Evolutionary conservation across 2,113 vertebrate genomes (phyloP), one percentile per base, ranked within the genome.

Genomic region (Sula dactylatra): DNA sequence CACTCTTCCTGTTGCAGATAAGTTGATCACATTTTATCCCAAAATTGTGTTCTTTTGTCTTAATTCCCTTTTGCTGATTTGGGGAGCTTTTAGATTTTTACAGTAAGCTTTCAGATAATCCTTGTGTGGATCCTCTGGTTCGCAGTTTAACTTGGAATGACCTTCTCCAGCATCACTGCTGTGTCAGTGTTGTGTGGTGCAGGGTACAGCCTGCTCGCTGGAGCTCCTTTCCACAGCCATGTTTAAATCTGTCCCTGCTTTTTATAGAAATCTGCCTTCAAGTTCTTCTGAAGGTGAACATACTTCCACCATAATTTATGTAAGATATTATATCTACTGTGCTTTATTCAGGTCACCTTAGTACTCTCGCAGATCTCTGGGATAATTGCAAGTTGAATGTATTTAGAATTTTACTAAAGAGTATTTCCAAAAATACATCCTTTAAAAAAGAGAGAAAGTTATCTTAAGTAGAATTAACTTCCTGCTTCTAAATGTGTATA

Each of bases 221-320:
- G 80, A 78, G 81, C 73, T 78, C 10, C 77, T 66, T 93, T 92
- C 80, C 86, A 55, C 10, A 83, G 72, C 82, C 12, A 1, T 55
- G 72, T 45, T 93, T 84, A 86, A 88, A 81, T 94, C 83, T 47
- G 76, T 77, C 77, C 70, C 64, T 94, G 72, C 94, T 96, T 96
- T 95, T 91, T 95, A 93, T 96, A 96, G 96, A 94, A 94, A 78
- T 47, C 32, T 81, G 56, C 62, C 91, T 93, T 91, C 44, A 64
- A 40, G 55, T 93, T 84, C 59, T 74, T 61, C 77, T 11, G 7
- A 96, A 96, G 94, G 85, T 93, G 90, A 96, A 84, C 61, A 64
- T 71, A 58, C 50, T 89, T 81, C 8, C 34, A 90, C 54, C 19
- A 59, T 67, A 20, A 79, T 78, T 93, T 95, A 84, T 55, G 16